A percentile compares a stretch with the other conserved stretches of the same genome.
phyloP scores from a whole-genome alignment of 2,888 invertebrate species.

The Agrochola lota region DNA sequence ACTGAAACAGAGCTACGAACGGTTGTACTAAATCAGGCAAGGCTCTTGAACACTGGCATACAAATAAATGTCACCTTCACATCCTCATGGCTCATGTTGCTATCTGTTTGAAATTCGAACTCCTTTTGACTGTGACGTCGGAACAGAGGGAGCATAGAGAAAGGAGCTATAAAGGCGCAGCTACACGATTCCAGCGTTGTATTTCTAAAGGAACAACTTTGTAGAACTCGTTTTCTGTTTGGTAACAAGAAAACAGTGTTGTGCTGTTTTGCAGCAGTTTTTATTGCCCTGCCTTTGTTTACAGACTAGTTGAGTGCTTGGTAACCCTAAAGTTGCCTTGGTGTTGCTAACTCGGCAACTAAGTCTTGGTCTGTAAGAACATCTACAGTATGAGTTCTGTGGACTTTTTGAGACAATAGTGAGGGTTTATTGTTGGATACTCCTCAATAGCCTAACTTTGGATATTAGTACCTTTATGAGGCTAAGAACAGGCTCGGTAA shows the following conservation, averaged over 20 bases:
- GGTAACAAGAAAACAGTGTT: conserved; percentile 67
- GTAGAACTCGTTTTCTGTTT: conserved; percentile 65
- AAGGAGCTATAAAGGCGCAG: conserved; percentile 36
- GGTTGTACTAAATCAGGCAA: conserved; percentile 24
- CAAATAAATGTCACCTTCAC: conserved; percentile 29
- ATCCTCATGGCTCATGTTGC: conserved; percentile 33
- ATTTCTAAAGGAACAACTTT: conserved; percentile 62
- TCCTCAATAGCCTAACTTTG: conserved; percentile 14
- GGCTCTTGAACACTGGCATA: conserved; percentile 13
- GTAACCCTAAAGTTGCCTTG: conserved; percentile 51
- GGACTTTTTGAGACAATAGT: conserved; percentile 1
- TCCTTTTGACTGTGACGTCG: conserved; percentile 35
- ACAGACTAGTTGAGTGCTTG: conserved; percentile 56
- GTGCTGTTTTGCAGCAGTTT: conserved; percentile 63
- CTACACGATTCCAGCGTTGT: conserved; percentile 54
- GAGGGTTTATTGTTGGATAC: conserved; percentile 16
- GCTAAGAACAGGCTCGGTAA: not conserved
- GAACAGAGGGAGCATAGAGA: conserved; percentile 33
- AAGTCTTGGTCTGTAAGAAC: conserved; percentile 35
- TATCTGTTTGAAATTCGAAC: conserved; percentile 52
- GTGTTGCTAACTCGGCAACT: conserved; percentile 36
- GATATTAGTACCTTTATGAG: not conserved
- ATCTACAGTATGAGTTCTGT: conserved; percentile 2
- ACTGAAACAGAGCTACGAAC: conserved; percentile 12
- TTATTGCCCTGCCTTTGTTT: conserved; percentile 64